Evolutionary conservation across 2,888 invertebrate genomes (phyloP).

Genomic region (Linnaemya vulpina): DNA sequence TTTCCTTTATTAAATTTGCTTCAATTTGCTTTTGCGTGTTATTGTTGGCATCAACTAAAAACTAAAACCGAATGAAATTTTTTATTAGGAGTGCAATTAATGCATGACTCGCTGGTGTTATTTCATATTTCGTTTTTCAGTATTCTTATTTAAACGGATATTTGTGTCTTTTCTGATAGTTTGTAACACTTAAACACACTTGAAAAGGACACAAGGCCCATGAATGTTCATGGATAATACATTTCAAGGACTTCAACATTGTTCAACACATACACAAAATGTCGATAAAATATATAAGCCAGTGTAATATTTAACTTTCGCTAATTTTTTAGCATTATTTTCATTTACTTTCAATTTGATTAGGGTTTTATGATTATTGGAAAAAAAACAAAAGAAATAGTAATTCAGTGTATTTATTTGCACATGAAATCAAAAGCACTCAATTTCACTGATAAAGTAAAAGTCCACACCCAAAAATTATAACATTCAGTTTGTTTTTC

Average conservation of each 20-base stretch:
- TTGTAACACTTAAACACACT: constrained; percentile 37
- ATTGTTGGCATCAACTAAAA: not conserved
- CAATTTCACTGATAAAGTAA: constrained; percentile 40
- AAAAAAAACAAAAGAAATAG: not conserved
- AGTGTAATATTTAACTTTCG: constrained; percentile 6
- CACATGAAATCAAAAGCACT: constrained; percentile 20
- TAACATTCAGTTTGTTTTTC: constrained; percentile 46
- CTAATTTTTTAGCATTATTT: constrained; percentile 11
- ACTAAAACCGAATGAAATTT: too few species aligned
- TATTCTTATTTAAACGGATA: not conserved
- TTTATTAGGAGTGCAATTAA: not conserved
- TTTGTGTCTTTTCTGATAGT: constrained; percentile 34
- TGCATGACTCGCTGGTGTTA: not conserved
- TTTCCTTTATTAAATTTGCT: constrained; percentile 27
- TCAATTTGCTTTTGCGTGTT: not conserved
- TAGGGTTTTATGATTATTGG: not conserved
- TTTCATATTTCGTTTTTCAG: not conserved
- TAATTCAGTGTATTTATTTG: not conserved
- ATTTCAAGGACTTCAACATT: constrained; percentile 67
- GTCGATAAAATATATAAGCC: constrained; percentile 11
- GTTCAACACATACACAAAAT: constrained; percentile 66
- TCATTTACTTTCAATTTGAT: not conserved
- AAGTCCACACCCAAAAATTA: constrained; percentile 71
- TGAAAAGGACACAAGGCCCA: constrained; percentile 21
- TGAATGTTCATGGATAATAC: constrained; percentile 34